phyloP scores from a whole-genome alignment of 1,140 invertebrate genomes.

The Drosophila hydei region DNA sequence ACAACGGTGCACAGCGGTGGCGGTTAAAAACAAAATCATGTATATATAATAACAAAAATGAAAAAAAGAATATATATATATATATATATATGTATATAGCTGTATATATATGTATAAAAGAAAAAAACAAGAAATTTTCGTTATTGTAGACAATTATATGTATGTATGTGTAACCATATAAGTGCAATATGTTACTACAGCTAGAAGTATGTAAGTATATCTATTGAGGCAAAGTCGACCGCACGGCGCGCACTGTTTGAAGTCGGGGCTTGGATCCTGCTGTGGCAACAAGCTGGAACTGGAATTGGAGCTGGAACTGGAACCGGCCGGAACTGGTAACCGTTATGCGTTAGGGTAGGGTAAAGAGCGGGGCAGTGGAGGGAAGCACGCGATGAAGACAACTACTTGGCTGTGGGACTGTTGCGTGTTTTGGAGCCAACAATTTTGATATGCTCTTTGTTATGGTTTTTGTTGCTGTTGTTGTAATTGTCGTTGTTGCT shows the following conservation, averaged over 20 bases:
- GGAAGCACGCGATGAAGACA: conserved; percentile 53
- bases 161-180: conserved; percentile 41
- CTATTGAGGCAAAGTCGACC: conserved; percentile 42
- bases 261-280: conserved; percentile 46
- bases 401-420: conserved; percentile 60
- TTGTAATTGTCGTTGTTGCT: conserved; percentile 24
- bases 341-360: neutral
- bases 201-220: conserved; percentile 9
- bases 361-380: neutral
- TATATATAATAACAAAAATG: conserved; percentile 43
- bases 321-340: conserved; percentile 19
- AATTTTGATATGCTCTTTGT: conserved; percentile 62
- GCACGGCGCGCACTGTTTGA: conserved; percentile 56
- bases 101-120: too few relatives aligned
- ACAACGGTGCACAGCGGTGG: conserved; percentile 57
- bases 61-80: conserved; percentile 21
- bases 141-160: conserved; percentile 44
- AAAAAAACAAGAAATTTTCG: conserved; percentile 37
- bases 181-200: conserved; percentile 29
- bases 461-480: conserved; percentile 26
- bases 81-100: too few relatives aligned
- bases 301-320: conserved; percentile 24
- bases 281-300: conserved; percentile 25
- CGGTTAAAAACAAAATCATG: conserved; percentile 38
- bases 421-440: conserved; percentile 77